Evolutionary conservation across 2,888 invertebrate species (phyloP), one percentile per base, ranked within the genome.

Genomic region (Lasioglossum leucozonium): DNA sequence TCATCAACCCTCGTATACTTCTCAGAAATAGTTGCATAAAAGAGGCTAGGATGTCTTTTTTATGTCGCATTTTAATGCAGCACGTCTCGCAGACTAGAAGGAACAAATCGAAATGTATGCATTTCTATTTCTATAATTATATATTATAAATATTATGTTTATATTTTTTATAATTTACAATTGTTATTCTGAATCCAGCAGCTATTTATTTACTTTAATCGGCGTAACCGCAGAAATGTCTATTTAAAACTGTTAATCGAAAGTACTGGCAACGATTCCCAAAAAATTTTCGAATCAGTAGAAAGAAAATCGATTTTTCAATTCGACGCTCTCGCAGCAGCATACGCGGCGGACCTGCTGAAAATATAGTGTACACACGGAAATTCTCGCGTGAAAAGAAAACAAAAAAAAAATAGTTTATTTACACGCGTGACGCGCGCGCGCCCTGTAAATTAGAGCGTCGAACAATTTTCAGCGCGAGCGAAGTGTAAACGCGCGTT

Each of bases 401-500:
- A 34, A 34, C 13, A 13, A 6, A 30, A 16, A 37, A 37, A 67
- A 67, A n/a, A 11, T 18, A 22, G 34, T 67, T 67, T 67, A 67
- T 67, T 67, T 67, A 34, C 67, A 40, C 22, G 4, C n/a, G 34
- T 62, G 62, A 65, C 65, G 65, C 11, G 65, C 11, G 58, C 18
- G 65, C 34, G 22, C 22, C 40, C 34, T 11, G 67, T 67, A 40
- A 67, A 37, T 67, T 67, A 67, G 65, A 67, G 22, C 37, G 4
- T 0, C 22, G 37, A n/a, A n/a, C 67, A 37, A 40, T 67, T 67
- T 67, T 34, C 40, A 67, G 18, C 37, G n/a, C 40, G 37, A n/a
- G 40, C 34, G 40, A 67, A 67, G 37, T 67, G 67, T 67, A 67
- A 67, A 67, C n/a, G 37, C 40, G 34, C 22, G 67, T 22, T 37